Evolutionary conservation across 2,888 invertebrate genomes (phyloP), one percentile per base, ranked within the genome.

Genomic region (Dichetophora obliterata): DNA sequence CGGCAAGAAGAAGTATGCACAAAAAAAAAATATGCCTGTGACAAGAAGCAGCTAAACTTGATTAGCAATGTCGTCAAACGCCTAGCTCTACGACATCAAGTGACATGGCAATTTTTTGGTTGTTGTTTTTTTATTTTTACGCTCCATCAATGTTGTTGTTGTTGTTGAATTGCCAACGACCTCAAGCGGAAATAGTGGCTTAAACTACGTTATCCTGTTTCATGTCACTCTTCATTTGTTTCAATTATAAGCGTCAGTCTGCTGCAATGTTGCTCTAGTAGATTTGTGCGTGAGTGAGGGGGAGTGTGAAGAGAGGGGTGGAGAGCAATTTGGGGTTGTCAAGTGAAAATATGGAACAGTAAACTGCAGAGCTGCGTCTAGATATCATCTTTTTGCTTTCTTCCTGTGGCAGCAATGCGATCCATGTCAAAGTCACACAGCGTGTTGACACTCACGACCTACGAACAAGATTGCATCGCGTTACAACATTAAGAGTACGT

Each of bases 201-300:
- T 82, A 81, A 84, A 87, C 85, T 85, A 85, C 84, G 85, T 86
- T 86, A 84, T 82, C 79, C 82, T 87, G 86, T 87, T 85, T 82
- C 80, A 81, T 77, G 87, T 87, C 86, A 86, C 81, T 87, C 86
- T 84, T 87, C 80, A 87, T 86, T 87, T 87, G 83, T 82, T 82
- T 80, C 84, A 86, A 84, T 85, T 85, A 86, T 80, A 80, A 80
- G 80, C 77, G 76, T 65, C 78, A 77, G 63, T 48, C 70, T 72
- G 75, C 68, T 31, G 27, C 57, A 61, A 43, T 65, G 59, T 68
- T 43, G 69, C 61, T 61, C 70, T 70, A 43, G 69, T 50, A 16
- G 72, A n/a, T 65, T 3, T 69, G 14, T 75, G 63, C 73, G 57
- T 2, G 57, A 57, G 57, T n/a, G 3, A 9, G 57, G 0, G 6